A percentile compares a stretch with the other conserved stretches of the same genome.
Conservation (phyloP, 1,140 invertebrate genomes). For the Listronotus bonariensis region DNA sequence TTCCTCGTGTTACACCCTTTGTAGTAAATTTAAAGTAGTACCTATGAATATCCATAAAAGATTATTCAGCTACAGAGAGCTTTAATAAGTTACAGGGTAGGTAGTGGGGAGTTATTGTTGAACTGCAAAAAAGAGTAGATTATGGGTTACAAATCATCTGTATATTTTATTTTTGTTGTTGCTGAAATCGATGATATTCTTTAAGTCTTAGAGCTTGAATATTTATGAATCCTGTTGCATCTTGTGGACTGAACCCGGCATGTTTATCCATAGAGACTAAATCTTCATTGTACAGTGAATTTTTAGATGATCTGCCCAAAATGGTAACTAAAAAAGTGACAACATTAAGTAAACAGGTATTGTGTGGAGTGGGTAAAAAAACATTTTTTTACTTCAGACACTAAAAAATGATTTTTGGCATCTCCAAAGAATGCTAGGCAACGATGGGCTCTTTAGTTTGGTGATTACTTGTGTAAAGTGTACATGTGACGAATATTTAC, state of each 20-base stretch:
- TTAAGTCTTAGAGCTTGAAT: slow-evolving; percentile 77
- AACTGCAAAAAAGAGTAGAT: too few relatives aligned
- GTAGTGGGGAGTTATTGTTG: too few relatives aligned
- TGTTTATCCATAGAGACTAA: slow-evolving; percentile 84
- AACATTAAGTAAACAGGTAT: neutral
- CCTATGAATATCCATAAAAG: too few relatives aligned
- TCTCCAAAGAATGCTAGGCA: too few relatives aligned
- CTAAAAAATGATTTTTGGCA: too few relatives aligned
- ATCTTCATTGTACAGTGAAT: slow-evolving; percentile 76
- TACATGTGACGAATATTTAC: slow-evolving; percentile 50
- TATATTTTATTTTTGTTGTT: neutral
- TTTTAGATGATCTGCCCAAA: slow-evolving; percentile 63
- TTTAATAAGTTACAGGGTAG: too few relatives aligned
- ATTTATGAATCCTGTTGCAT: slow-evolving; percentile 84
- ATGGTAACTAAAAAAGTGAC: slow-evolving; percentile 61
- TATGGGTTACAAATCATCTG: too few relatives aligned
- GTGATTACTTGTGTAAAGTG: too few relatives aligned
- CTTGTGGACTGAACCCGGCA: slow-evolving; percentile 75
- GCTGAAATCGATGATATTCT: slow-evolving; percentile 57
- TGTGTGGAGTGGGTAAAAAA: neutral
- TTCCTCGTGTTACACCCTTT: too few relatives aligned
- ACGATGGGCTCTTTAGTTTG: too few relatives aligned
- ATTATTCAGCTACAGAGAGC: too few relatives aligned
- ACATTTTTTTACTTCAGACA: slow-evolving; percentile 6
- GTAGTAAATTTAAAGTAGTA: too few relatives aligned